phyloP scores from a whole-genome alignment of 2,113 vertebrate genomes.

The Xiphophorus maculatus region DNA sequence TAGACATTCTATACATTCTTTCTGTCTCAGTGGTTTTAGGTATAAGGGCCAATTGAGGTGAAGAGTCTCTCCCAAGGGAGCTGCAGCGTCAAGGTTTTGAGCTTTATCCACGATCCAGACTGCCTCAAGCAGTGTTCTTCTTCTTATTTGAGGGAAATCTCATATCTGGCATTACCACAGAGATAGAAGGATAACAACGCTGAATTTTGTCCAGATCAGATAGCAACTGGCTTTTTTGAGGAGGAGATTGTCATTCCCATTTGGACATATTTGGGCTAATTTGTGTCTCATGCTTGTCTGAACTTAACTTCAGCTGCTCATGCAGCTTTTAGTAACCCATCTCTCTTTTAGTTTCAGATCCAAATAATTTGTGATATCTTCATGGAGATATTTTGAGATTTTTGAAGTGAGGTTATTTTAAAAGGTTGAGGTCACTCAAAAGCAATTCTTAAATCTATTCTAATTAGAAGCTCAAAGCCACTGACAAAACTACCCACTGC shows the following conservation, averaged over 20 bases:
- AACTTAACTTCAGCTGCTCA: conserved; percentile 46
- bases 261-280: conserved; percentile 61
- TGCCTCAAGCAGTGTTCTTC: conserved; percentile 56
- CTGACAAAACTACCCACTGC: not conserved
- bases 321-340: conserved; percentile 46
- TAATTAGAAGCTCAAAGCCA: not conserved
- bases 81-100: conserved; percentile 54
- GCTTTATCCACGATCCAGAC: conserved; percentile 57
- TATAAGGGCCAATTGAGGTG: conserved; percentile 60
- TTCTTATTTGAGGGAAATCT: conserved; percentile 63
- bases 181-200: conserved; percentile 70
- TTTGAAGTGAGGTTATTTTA: not conserved
- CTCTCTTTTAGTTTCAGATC: not conserved
- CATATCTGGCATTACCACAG: conserved; percentile 66
- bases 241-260: conserved; percentile 53
- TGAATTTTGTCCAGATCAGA: conserved; percentile 50
- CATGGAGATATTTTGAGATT: not conserved
- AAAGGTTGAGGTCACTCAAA: not conserved
- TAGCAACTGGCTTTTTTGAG: conserved; percentile 42
- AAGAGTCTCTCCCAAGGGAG: conserved; percentile 53
- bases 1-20: conserved; percentile 60
- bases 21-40: conserved; percentile 49
- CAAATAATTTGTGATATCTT: not conserved
- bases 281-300: conserved; percentile 54
- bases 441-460: not conserved